Base-by-base conservation (phyloP, 2,888 invertebrate genomes). In the Tortrix viridana region DNA sequence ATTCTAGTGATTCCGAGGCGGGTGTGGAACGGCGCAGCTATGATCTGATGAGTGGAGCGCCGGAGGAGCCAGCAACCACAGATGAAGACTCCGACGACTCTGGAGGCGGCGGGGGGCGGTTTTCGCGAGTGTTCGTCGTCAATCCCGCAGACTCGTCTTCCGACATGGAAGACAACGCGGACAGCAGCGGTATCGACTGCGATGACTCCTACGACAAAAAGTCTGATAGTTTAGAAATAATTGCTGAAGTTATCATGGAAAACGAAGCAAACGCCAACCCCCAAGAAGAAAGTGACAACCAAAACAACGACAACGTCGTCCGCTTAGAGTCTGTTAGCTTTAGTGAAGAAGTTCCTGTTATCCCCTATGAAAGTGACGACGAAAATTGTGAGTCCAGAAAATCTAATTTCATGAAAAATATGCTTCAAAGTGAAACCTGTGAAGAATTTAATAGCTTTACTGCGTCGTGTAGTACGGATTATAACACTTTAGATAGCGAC, bases 51-150 rank as follows among this genome's bases (percentile, higher is more conserved):
- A 90, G 88, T 65, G 87, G 88, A 18, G 89, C 88, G 48, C 90
- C 92, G 20, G 88, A 89, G 52, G 89, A 91, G 70, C 89, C 88
- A 20, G 87, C 89, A 46, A 92, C 94, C 3, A 81, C 93, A 0
- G 88, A 89, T 47, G 92, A 92, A 61, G 92, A 92, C 71, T 92
- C 92, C 0, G 91, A 89, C 37, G 92, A 93, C 67, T 92, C 92
- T 0, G 95, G 94, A 78, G 76, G 94, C 81, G 77, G 94, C 80
- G 86, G 92, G 76, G 88, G 89, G 2, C 80, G 85, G 54, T 95
- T 95, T 75, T 94, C 94, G 38, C 93, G 95, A 60, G 94, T 95
- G 18, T 95, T 95, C 76, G 94, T 95, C 1, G 95, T 95, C 19
- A 95, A 95, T 74, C 94, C 94, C 6, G 88, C 87, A 19, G 93